Evolutionary conservation across 2,888 invertebrate species (phyloP), one percentile per base, ranked within the genome.

Genomic region (Cybosia mesomella): DNA sequence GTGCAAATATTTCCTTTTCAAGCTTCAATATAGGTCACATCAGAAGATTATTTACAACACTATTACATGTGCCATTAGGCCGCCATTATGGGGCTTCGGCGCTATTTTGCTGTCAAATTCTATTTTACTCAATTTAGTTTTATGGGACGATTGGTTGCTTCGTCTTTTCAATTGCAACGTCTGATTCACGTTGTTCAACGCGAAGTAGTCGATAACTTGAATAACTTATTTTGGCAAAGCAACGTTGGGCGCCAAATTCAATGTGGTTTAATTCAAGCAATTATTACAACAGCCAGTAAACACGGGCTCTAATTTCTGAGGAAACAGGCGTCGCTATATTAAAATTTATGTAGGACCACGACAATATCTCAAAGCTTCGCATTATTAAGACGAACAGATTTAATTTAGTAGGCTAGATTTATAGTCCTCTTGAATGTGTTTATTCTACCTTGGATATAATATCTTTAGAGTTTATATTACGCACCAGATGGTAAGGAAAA

Each of bases 11-110:
- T 71, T 77, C 73, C 75, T 75, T 53, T 13, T 57, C 57, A 13
- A 64, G 73, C 58, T 64, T 68, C 49, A 43, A 61, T 71, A 55
- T 67, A 74, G 68, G 71, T 63, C 65, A 70, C 69, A 72, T 71
- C 70, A 76, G 77, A 49, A 85, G 84, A 87, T 89, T 86, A 89
- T 88, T 88, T 83, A 87, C 84, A 83, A 77, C 82, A 87, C 86
- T 87, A 87, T 90, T 87, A 91, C 86, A 89, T 83, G 85, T 83
- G 77, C 89, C 88, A 91, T 91, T 90, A 89, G 81, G 73, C 81
- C 75, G 80, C 83, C 85, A 89, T 89, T 87, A 84, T 76, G 78
- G 39, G 34, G 77, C 79, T 73, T 74, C 78, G 81, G 74, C 82
- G 86, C 87, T 88, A 88, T 90, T 86, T 89, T 87, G 85, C 83